Conservation (phyloP, 2,113 vertebrate species). For the Toxotes jaculatrix region DNA sequence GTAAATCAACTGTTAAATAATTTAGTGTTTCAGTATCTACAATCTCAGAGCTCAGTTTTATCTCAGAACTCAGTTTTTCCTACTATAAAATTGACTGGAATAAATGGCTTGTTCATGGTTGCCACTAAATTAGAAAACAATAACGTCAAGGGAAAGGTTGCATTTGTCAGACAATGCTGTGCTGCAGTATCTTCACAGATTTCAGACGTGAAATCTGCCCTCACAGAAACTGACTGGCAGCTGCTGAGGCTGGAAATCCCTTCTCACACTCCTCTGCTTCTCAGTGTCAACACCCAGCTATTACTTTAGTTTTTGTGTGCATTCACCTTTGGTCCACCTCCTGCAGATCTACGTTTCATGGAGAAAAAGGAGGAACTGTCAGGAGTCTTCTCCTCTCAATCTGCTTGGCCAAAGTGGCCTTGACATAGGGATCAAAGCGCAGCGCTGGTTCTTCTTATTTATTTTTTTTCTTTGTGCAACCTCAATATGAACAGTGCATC, state of each 20-base stretch:
- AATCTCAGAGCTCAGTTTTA: not conserved
- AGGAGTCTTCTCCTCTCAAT: not conserved
- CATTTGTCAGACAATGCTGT: not conserved
- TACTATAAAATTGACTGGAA: not conserved
- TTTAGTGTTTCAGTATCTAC: not conserved
- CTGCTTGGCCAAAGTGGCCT: not conserved
- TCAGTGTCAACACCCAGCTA: constrained; percentile 4
- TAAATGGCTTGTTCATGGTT: not conserved
- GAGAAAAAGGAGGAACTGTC: constrained; percentile 5
- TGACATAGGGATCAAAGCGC: constrained; percentile 1
- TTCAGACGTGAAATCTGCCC: constrained; percentile 18
- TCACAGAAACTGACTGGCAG: not conserved
- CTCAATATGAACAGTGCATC: not conserved
- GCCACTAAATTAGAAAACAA: not conserved
- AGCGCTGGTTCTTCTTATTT: not conserved
- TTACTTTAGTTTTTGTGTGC: constrained; percentile 11
- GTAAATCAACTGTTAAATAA: not conserved
- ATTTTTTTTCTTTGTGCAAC: not conserved
- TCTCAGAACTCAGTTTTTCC: not conserved
- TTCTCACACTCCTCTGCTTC: not conserved
- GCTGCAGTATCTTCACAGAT: not conserved
- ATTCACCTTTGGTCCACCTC: constrained; percentile 31
- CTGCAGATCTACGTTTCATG: constrained; percentile 17
- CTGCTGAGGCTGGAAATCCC: not conserved
- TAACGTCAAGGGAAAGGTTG: not conserved